Base-by-base conservation (phyloP, 2,888 invertebrate species). In the Amblyjoppa fuscipennis region DNA sequence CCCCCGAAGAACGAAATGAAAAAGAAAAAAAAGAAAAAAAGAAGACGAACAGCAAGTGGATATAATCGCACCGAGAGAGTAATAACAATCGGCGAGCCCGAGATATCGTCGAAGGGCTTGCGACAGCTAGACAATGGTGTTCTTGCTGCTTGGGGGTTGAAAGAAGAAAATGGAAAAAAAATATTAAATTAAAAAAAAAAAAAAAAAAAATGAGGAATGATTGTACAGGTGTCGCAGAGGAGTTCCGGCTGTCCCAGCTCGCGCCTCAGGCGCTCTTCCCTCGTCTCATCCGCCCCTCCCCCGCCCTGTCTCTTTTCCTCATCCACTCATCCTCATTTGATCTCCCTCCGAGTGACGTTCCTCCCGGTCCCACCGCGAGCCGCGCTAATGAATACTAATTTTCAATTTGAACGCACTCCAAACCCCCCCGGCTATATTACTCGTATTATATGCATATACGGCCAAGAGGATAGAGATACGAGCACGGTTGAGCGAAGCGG, bases 341-440 rank as follows among this genome's bases (percentile, higher is more conserved):
- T 83, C 51, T 77, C 41, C 68, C 68, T 76, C 66, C 71, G 49
- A 80, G 69, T 80, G 83, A 86, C 77, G 69, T 77, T 83, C 64
- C 25, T 45, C 56, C 53, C 73, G 69, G 53, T 78, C 73, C 76
- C 77, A 75, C 56, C 68, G 76, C 69, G 61, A 80, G 74, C 77
- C 74, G 20, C 77, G 51, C 80, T 85, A 85, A 83, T 83, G 87
- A 87, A 86, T 84, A 82, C 87, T 86, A 87, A 86, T 86, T 87
- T 86, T 79, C 82, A 84, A 87, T 87, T 86, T 84, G 53, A 77
- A 78, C 70, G 53, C 81, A 81, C 80, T 79, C 77, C 66, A 76
- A 59, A 73, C 61, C 73, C 59, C 73, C 59, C n/a, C 34, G 45
- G 31, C 68, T 56, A 68, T 77, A 68, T 68, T 41, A 53, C 34